These are phyloP conservation scores for Aphaenogaster ashmeadi DNA, from an alignment of 1,140 invertebrate species.

Conservation along the genomic window DNA sequence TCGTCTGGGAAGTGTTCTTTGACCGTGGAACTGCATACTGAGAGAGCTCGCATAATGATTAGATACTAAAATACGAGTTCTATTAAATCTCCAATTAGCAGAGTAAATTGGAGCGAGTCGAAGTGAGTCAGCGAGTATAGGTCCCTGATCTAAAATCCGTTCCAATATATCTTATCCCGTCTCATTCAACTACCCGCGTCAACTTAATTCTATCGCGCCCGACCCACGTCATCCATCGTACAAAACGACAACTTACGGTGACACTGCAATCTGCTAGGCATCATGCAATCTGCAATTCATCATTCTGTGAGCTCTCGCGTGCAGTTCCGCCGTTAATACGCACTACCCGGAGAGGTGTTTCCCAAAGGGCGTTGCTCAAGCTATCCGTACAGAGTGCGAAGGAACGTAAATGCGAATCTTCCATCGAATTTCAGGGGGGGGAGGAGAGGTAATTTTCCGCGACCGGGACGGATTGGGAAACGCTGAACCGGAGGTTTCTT, in stretches of 20 bases:
- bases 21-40: neutral
- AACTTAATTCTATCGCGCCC: neutral
- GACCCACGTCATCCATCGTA: neutral
- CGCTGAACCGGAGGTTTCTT: constrained; percentile 10
- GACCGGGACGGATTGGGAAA: neutral
- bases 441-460: neutral
- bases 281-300: constrained; percentile 4
- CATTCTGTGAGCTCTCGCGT: constrained; percentile 30
- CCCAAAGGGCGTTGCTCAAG: constrained; percentile 2
- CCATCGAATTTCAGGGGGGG: neutral
- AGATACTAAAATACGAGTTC: neutral
- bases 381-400: neutral
- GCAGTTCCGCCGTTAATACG: constrained; percentile 3
- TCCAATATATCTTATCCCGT: neutral
- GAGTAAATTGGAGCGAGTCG: constrained; percentile 15
- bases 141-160: neutral
- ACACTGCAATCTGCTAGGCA: neutral
- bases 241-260: neutral
- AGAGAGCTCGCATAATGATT: constrained; percentile 12
- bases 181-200: neutral
- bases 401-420: neutral
- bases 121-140: neutral
- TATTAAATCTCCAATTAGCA: constrained; percentile 22
- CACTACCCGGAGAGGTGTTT: constrained; percentile 24
- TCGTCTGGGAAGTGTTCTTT: constrained; percentile 25